Conservation (phyloP, 2,797 vertebrate genomes). For the Eutrigla gurnardus region DNA sequence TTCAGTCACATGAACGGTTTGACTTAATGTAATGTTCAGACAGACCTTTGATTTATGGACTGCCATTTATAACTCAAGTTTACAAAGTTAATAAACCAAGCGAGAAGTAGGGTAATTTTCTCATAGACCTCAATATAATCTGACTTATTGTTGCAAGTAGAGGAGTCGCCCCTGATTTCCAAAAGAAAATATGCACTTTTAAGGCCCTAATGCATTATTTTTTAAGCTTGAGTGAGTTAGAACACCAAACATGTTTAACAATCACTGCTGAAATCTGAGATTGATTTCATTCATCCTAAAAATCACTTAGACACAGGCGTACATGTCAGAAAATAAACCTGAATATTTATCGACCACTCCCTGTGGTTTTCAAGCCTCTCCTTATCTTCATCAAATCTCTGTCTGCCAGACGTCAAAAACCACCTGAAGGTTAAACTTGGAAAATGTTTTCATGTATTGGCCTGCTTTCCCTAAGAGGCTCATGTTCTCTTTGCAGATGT, state of each 20-base stretch:
- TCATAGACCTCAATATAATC: too few species aligned
- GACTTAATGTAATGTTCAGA: not conserved
- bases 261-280: not conserved
- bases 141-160: too few species aligned
- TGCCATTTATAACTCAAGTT: too few species aligned
- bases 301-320: not conserved
- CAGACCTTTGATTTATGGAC: not conserved
- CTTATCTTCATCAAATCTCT: conserved; percentile 4
- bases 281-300: not conserved
- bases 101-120: too few species aligned
- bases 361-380: conserved; percentile 14
- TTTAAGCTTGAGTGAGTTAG: too few species aligned
- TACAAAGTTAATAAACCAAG: too few species aligned
- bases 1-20: not conserved
- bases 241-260: not conserved
- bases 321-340: not conserved
- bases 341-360: not conserved
- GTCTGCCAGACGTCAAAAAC: conserved; percentile 26
- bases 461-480: conserved; percentile 24
- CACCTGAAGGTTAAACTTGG: conserved; percentile 27
- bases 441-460: conserved; percentile 44
- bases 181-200: too few species aligned
- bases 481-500: conserved; percentile 7
- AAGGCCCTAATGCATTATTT: too few species aligned
- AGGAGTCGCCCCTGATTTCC: too few species aligned